Percentiles rank a stretch among this genome's conserved stretches.
Conservation (phyloP, 2,888 invertebrate genomes). For the Crematogaster levior region DNA sequence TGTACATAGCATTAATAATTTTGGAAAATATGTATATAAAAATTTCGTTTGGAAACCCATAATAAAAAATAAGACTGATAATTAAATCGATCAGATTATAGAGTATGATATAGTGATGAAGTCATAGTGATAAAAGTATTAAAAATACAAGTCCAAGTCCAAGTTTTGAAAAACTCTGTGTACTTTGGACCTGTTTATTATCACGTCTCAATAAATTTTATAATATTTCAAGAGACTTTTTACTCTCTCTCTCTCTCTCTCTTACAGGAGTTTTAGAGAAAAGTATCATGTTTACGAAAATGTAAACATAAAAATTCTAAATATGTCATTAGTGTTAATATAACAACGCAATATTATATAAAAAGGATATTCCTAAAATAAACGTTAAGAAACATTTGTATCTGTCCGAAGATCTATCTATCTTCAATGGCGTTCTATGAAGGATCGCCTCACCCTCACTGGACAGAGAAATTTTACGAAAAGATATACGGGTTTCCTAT, state of each 20-base stretch:
- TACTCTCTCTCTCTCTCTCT: no score
- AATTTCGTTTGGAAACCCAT: not conserved
- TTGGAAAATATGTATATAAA: not conserved
- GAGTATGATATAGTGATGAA: no score
- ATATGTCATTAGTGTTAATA: not conserved
- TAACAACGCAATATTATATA: not conserved
- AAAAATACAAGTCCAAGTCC: no score
- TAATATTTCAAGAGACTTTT: not conserved
- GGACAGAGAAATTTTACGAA: conserved; percentile 68
- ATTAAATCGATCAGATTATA: not conserved
- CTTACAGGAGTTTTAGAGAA: not conserved
- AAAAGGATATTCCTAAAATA: conserved; percentile 58
- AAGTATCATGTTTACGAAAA: not conserved
- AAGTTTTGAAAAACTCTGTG: not conserved
- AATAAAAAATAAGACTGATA: not conserved
- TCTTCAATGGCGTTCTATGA: conserved; percentile 72
- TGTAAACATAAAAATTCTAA: not conserved
- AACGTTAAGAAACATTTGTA: conserved; percentile 72
- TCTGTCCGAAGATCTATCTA: conserved; percentile 72
- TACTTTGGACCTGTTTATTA: not conserved
- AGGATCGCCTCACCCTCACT: conserved; percentile 62
- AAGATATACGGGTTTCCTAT: conserved; percentile 68
- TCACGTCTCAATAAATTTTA: not conserved
- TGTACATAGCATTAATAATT: not conserved
- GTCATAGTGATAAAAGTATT: no score